Evolutionary conservation across 2,888 invertebrate genomes (phyloP).

Genomic region (Xestoiulus laeticollis): DNA sequence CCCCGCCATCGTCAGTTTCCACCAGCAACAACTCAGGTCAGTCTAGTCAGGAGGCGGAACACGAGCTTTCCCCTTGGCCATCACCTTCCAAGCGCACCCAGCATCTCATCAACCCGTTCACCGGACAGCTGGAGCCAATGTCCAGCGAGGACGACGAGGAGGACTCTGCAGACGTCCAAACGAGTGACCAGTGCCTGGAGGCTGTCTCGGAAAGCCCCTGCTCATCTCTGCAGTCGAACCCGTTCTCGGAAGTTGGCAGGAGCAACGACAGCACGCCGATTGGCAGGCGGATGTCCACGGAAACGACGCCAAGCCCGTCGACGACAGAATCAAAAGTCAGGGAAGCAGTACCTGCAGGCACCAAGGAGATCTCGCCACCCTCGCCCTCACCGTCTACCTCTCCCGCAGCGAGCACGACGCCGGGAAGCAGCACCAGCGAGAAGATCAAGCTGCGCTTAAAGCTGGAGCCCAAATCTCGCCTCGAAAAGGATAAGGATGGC

Average conservation of each 20-base stretch:
- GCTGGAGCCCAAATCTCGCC: constrained; percentile 69
- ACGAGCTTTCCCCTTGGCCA: constrained; percentile 57
- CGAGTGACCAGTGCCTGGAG: background rate
- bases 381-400: constrained; percentile 1
- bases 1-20: constrained; percentile 64
- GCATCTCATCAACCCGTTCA: constrained; percentile 89
- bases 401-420: background rate
- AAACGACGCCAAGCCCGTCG: background rate
- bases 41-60: constrained; percentile 57
- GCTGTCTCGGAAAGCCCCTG: background rate
- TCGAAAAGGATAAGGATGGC: constrained; percentile 56
- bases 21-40: constrained; percentile 58
- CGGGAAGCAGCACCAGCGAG: constrained; percentile 68
- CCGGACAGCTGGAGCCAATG: constrained; percentile 83
- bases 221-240: background rate
- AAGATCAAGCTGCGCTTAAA: constrained; percentile 85
- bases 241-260: background rate
- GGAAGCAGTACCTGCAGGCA: background rate
- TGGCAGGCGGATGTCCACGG: background rate
- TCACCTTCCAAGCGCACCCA: constrained; percentile 65
- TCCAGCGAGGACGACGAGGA: constrained; percentile 70
- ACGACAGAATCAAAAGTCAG: background rate
- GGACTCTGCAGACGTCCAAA: background rate
- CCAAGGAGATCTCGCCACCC: constrained; percentile 9
- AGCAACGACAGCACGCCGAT: background rate